Percentiles rank a stretch among this genome's conserved stretches.
Evolutionary conservation across 2,888 invertebrate species (phyloP).

Genomic region (Plagiodera versicolora): DNA sequence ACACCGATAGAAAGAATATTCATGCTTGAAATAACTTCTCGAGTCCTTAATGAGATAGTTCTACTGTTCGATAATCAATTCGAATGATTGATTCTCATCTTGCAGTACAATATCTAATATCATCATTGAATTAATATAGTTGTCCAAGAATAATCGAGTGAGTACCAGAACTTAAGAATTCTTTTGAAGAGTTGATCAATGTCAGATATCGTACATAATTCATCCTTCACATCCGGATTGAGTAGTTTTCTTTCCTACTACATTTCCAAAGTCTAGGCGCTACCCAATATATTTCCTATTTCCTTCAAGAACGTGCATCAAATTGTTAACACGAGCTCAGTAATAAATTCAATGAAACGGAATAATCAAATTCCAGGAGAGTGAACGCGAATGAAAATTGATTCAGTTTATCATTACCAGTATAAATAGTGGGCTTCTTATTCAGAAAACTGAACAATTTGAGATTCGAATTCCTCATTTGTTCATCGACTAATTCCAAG

Average conservation of each 20-base stretch:
- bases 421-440: neutral
- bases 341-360: conserved; percentile 29
- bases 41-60: too few relatives aligned
- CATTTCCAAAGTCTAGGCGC: conserved; percentile 50
- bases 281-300: conserved; percentile 32
- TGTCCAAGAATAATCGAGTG: too few relatives aligned
- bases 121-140: too few relatives aligned
- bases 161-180: neutral
- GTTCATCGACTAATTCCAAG: too few relatives aligned
- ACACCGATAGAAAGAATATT: too few relatives aligned
- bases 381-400: neutral
- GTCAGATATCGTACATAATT: conserved; percentile 54
- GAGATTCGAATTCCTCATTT: too few relatives aligned
- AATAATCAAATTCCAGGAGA: conserved; percentile 27
- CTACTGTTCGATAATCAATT: too few relatives aligned
- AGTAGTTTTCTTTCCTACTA: conserved; percentile 55
- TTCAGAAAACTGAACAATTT: neutral
- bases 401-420: neutral
- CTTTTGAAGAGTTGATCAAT: too few relatives aligned
- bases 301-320: conserved; percentile 37
- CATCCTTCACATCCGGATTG: conserved; percentile 53
- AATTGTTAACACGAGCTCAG: conserved; percentile 36
- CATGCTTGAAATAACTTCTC: too few relatives aligned
- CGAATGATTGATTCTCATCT: too few relatives aligned
- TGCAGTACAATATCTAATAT: too few relatives aligned